Conservation (phyloP, 2,797 vertebrate species). For the Onychomys torridus region DNA sequence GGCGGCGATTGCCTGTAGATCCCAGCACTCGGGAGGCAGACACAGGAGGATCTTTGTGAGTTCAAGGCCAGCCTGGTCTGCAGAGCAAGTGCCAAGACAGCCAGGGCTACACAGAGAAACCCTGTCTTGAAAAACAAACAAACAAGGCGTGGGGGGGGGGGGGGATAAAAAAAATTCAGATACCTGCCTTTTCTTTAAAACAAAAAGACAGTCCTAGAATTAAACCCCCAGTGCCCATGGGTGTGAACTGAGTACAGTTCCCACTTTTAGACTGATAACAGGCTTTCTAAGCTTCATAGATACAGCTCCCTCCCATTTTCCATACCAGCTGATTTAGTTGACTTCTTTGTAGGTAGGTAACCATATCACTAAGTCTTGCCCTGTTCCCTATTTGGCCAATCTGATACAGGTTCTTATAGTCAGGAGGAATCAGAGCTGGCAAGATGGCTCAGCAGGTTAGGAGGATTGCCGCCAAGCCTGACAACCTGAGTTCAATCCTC, state of each 20-base stretch:
- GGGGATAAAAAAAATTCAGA: not conserved
- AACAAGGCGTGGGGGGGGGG: too few species aligned
- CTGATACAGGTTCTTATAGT: not conserved
- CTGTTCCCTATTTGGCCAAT: not conserved
- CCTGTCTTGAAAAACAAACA: not conserved
- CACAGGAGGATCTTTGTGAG: not conserved
- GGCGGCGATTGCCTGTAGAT: too few species aligned
- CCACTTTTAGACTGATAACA: not conserved
- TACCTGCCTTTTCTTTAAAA: conserved; percentile 43
- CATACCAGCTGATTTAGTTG: not conserved
- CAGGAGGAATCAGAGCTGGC: not conserved
- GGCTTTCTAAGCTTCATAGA: not conserved
- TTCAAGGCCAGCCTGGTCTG: not conserved
- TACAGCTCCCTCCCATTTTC: not conserved
- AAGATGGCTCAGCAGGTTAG: not conserved
- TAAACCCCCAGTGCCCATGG: not conserved
- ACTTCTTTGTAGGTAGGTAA: not conserved
- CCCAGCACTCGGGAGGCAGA: not conserved
- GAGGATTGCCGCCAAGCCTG: not conserved
- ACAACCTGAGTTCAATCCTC: not conserved
- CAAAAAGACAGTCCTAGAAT: not conserved
- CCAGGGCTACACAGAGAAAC: not conserved
- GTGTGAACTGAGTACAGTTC: not conserved
- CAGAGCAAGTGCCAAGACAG: not conserved
- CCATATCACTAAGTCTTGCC: not conserved